Conservation (phyloP, 2,797 vertebrate species). For the Gambusia yucatana region DNA sequence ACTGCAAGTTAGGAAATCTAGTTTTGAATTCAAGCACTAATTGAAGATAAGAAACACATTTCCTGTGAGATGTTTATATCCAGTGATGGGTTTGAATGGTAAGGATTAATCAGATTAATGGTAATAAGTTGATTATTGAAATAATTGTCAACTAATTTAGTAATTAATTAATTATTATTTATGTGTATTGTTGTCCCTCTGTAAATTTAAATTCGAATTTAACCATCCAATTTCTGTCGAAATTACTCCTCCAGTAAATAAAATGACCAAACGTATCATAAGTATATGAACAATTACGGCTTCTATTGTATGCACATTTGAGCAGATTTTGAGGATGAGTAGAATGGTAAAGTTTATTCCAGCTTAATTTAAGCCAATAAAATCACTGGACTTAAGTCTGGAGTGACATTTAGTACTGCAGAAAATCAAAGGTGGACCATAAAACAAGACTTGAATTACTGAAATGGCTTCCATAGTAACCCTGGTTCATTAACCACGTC, state of each 20-base stretch:
- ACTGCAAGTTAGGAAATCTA: neutral
- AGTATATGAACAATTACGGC: neutral
- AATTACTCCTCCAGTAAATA: neutral
- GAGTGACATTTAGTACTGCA: neutral
- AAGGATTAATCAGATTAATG: no score
- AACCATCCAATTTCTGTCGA: neutral
- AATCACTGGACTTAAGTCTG: neutral
- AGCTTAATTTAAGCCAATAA: neutral
- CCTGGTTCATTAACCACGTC: slow-evolving; percentile 14
- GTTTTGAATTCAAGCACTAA: neutral
- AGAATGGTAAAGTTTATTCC: neutral
- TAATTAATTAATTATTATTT: neutral
- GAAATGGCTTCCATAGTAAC: slow-evolving; percentile 8
- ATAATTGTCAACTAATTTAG: no score
- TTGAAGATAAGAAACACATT: neutral
- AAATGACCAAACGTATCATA: neutral
- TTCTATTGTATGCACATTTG: neutral
- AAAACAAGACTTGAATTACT: neutral
- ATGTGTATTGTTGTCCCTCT: neutral
- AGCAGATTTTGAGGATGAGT: neutral
- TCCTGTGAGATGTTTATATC: neutral
- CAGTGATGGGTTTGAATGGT: neutral
- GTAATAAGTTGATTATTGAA: no score
- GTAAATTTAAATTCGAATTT: neutral
- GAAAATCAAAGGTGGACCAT: neutral